Evolutionary conservation across 2,797 vertebrate genomes (phyloP), one percentile per base, ranked within the genome.

Genomic region (Characodon lateralis): DNA sequence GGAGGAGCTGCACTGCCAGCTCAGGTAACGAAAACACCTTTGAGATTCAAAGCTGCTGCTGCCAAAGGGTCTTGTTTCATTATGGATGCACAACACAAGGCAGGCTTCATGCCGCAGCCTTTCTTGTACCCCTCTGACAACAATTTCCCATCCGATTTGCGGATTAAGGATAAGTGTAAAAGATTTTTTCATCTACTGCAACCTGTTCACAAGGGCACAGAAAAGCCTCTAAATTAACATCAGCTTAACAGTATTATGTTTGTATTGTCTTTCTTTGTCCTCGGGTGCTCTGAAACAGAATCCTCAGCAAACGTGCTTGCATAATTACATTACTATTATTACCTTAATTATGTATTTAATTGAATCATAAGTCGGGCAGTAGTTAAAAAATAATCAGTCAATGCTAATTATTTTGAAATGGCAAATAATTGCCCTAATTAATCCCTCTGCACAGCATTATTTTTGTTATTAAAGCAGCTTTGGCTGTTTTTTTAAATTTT

Each of bases 1-100:
- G 65, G 95, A 98, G 88, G 91, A 96, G 76, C 95, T 97, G 18
- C 96, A 87, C 71, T 92, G 91, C 78, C 95, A 98, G 85, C 94
- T 97, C 88, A 97, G 98, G 98, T 99, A 96, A 87, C 59, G 5
- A 10, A 48, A 46, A 72, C 4, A 48, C 18, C 59, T 20, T 6
- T 9, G 39, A 35, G 24, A 77, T 72, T 82, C 58, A 78, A 80
- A 72, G 72, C 74, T 72, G 50, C 71, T 63, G 7, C 63, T 68
- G 24, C 31, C 50, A 73, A 59, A 74, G 69, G 66, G 50, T 61
- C 28, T 55, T 48, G 55, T 61, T 79, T 65, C 51, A 51, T 65
- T n/a, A 39, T 80, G 20, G 35, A 59, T 5, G 35, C 12, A 71
- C 28, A 56, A 50, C n/a, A 53, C 31, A 28, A 70, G 55, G 5